Percentiles rank a stretch among this genome's conserved stretches.
Conservation (phyloP, 2,888 invertebrate species). For the Cephus sareptanus region DNA sequence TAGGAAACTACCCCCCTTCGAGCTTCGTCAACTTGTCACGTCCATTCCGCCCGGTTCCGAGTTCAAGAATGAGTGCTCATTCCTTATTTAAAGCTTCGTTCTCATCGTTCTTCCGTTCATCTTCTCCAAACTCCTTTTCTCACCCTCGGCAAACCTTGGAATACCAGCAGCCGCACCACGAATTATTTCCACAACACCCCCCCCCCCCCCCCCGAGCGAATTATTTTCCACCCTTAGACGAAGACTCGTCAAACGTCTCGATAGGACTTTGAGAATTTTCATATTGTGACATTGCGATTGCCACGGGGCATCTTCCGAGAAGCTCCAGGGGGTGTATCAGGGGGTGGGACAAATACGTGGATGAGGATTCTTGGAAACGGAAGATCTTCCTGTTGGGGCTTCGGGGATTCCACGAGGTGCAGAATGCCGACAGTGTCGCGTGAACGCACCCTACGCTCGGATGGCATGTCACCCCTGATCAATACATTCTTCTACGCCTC, state of each 20-base stretch:
- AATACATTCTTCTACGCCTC: conserved; percentile 63
- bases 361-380: conserved; percentile 1
- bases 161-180: not conserved
- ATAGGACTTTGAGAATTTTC: conserved; percentile 29
- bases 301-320: not conserved
- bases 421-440: conserved; percentile 55
- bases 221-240: not conserved
- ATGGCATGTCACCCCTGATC: conserved; percentile 60
- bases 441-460: conserved; percentile 53
- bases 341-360: not conserved
- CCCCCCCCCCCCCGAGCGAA: not conserved
- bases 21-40: not conserved
- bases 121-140: not conserved
- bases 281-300: conserved; percentile 24
- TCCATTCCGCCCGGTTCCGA: conserved; percentile 20
- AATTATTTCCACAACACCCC: not conserved
- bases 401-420: conserved; percentile 42
- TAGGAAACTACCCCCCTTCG: conserved; percentile 11
- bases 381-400: conserved; percentile 24
- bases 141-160: not conserved
- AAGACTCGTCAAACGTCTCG: not conserved
- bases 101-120: conserved; percentile 4
- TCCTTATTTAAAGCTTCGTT: conserved; percentile 25
- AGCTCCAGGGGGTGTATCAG: not conserved
- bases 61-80: conserved; percentile 30